These are phyloP conservation scores for Eptesicus fuscus DNA, from an alignment of 2,113 vertebrate species.

Conservation along the genomic window DNA sequence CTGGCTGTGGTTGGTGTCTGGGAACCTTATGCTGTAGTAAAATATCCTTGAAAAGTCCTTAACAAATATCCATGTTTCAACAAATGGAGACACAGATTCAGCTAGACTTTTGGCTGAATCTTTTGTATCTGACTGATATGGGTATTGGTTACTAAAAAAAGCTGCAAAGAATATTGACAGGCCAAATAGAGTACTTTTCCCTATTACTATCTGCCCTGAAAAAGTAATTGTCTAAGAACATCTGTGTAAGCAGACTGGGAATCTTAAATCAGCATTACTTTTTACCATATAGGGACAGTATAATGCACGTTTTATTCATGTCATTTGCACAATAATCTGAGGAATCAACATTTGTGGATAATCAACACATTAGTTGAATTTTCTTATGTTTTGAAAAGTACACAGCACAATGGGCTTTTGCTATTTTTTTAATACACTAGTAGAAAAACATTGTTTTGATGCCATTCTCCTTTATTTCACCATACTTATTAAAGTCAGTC, in stretches of 20 bases:
- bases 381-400: background rate
- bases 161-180: background rate
- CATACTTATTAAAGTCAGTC: background rate
- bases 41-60: background rate
- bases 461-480: background rate
- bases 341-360: background rate
- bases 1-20: background rate
- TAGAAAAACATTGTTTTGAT: background rate
- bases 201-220: background rate
- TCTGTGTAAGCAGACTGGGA: background rate
- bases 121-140: background rate
- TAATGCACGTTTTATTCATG: background rate
- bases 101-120: background rate
- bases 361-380: background rate
- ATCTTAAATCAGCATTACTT: background rate
- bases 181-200: background rate
- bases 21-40: background rate
- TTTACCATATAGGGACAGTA: background rate
- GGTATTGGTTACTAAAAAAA: background rate
- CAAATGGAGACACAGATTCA: background rate
- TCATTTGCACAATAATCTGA: background rate
- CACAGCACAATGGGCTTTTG: background rate
- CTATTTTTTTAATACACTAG: background rate
- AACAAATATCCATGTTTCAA: background rate
- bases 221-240: background rate